Evolutionary conservation across 2,888 invertebrate species (phyloP).

Genomic region (Heterodera filipjevi): DNA sequence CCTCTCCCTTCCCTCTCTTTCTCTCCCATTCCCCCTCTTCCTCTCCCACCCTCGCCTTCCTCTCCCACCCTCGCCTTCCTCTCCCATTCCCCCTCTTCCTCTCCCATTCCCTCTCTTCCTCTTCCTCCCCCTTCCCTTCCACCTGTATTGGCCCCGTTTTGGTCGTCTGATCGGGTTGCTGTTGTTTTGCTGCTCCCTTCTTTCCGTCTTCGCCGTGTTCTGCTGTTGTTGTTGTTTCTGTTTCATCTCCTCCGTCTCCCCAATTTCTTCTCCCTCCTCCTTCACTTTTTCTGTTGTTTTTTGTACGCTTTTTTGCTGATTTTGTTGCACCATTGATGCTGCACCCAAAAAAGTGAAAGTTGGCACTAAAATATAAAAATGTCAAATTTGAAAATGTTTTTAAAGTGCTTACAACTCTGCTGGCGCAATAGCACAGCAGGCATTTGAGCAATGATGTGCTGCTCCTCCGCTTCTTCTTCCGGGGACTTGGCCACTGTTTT

Average conservation of each 20-base stretch:
- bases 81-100: no score
- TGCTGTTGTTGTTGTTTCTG: neutral
- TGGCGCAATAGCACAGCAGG: neutral
- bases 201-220: conserved; percentile 9
- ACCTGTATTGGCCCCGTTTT: conserved; percentile 82
- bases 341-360: conserved; percentile 7
- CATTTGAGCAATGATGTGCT: conserved; percentile 1
- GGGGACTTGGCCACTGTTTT: neutral
- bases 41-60: no score
- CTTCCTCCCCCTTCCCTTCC: neutral
- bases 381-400: neutral
- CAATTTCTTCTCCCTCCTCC: neutral
- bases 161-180: conserved; percentile 71
- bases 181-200: conserved; percentile 22
- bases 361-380: neutral
- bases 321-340: neutral
- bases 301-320: neutral
- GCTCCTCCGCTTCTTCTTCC: conserved; percentile 9
- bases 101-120: no score
- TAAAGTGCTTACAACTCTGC: neutral
- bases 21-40: no score
- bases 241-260: neutral
- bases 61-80: no score
- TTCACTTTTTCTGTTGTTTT: neutral
- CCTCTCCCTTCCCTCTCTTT: no score